Percentiles rank a stretch among this genome's conserved stretches.
These are phyloP conservation scores for Steinernema khuongi DNA, from an alignment of 1,140 invertebrate genomes.

Conservation along the genomic window DNA sequence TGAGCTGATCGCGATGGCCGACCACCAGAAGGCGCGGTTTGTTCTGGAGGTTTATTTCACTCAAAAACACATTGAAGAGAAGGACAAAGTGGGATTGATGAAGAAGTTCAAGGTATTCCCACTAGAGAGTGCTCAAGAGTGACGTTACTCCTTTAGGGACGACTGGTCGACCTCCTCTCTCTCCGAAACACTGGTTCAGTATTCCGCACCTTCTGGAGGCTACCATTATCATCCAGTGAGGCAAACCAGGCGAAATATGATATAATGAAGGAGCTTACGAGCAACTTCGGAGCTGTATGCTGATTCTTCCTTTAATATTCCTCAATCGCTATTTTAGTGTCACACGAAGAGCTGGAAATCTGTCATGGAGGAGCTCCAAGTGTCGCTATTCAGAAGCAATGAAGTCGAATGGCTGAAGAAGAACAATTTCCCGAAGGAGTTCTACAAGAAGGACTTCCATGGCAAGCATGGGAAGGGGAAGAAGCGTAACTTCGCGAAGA, in stretches of 20 bases:
- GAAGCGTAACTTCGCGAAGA: background rate
- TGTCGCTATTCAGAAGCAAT: background rate
- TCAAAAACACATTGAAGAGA: conserved; percentile 7
- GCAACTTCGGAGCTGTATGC: background rate
- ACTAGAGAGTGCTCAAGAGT: background rate
- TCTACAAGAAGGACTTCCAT: background rate
- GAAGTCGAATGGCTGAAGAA: background rate
- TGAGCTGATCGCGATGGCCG: background rate
- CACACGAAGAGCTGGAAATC: conserved; percentile 6
- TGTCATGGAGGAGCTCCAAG: background rate
- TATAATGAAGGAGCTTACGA: background rate
- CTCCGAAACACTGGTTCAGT: background rate
- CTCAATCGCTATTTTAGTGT: background rate
- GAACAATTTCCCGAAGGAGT: background rate
- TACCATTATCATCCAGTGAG: background rate
- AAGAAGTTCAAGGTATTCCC: background rate
- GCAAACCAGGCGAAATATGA: background rate
- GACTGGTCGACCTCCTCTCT: background rate
- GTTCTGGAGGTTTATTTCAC: background rate
- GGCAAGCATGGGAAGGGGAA: background rate
- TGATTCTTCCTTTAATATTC: background rate
- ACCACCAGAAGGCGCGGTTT: background rate
- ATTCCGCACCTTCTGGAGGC: background rate
- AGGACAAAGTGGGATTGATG: background rate
- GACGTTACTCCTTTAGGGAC: background rate